Evolutionary conservation across 1,140 invertebrate genomes (phyloP).

Genomic region (Araneus ventricosus): DNA sequence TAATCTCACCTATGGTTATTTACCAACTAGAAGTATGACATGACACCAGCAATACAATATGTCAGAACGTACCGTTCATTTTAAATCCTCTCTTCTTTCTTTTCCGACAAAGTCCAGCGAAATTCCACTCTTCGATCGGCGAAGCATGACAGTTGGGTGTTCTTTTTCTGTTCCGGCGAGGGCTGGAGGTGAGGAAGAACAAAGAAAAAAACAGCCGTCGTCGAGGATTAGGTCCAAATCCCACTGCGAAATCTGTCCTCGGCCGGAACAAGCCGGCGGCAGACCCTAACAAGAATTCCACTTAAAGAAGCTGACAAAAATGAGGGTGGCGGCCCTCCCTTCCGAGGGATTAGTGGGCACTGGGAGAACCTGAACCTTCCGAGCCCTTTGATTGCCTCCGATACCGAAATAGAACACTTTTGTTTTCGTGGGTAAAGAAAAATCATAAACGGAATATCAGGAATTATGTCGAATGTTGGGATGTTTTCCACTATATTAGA

Average conservation of each 20-base stretch:
- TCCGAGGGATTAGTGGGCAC: conserved; percentile 9
- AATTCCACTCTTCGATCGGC: neutral
- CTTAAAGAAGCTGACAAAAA: conserved; percentile 54
- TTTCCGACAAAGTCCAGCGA: neutral
- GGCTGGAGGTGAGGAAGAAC: neutral
- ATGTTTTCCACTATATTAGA: no score
- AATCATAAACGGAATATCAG: no score
- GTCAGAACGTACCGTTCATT: neutral
- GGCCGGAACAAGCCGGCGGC: neutral
- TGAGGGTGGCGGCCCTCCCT: neutral
- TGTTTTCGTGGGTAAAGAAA: no score
- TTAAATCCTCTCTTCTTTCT: neutral
- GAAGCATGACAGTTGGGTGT: neutral
- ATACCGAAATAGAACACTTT: no score
- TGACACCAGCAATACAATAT: no score
- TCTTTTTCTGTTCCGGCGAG: neutral
- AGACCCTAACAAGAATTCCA: conserved; percentile 53
- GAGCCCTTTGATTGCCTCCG: neutral
- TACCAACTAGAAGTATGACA: no score
- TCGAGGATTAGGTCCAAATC: neutral
- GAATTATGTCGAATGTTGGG: no score
- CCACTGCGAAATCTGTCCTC: neutral
- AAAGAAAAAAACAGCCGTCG: neutral
- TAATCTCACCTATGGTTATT: no score
- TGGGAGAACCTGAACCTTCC: neutral